Base-by-base conservation (phyloP, 1,140 invertebrate species). In the Lepidurus apus region DNA sequence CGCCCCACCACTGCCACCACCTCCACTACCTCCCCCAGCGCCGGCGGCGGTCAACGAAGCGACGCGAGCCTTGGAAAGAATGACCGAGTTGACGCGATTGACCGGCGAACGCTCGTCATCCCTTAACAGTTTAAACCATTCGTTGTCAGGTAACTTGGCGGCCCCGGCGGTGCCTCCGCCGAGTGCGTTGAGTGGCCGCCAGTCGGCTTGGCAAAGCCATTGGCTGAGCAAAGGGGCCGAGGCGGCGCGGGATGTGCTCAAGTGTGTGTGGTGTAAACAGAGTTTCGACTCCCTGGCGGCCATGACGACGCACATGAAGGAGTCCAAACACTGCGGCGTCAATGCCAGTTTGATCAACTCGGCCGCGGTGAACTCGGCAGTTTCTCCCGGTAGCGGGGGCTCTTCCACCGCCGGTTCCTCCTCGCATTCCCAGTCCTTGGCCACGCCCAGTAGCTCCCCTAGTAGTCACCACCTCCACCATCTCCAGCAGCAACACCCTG, bases 221-320 rank as follows among this genome's bases (percentile, higher is more conserved):
- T 97, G 95, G 95, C 86, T 96, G 4, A 96, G 95, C 84, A 95
- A 96, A 83, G 94, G 94, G 3, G 94, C 94, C 8, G 95, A 96
- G 82, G 93, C 95, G 81, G 95, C 93, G 1, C 94, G 95, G 86
- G 95, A 97, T 83, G 95, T 97, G 17, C 89, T 97, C 5, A 96
- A 96, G 84, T 97, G 95, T 85, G 95, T 97, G 5, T 97, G 95
- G 94, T 97, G 95, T 84, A 96, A 96, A 84, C 93, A 95, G 83
- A 96, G 94, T 82, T 97, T 97, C 82, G 91, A 93, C 21, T 93
- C 93, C 44, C 84, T 97, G 10, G 93, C 93, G 1, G 93, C 95
- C 73, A 91, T 97, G 86, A 96, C 95, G 1, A 91, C 93, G 21
- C 95, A 97, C 84, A 97, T 97, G 95, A 96, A 96, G 83, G 94